Evolutionary conservation across 2,888 invertebrate genomes (phyloP), one percentile per base, ranked within the genome.

Genomic region (Brachyptera risi): DNA sequence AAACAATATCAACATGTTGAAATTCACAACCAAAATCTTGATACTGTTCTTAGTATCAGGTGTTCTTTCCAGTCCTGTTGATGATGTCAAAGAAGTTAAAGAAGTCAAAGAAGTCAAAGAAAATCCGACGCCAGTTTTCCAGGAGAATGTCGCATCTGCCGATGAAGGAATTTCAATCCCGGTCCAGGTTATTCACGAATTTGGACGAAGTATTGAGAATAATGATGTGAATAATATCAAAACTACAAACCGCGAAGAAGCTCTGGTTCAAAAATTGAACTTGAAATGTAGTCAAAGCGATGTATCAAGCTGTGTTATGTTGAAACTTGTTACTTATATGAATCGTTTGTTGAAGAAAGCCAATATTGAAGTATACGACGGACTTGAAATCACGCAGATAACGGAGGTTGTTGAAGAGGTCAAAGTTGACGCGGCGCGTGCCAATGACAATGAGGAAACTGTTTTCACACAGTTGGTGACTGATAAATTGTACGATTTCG

Each of bases 241-340:
- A 15, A 58, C 47, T 5, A 26, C 50, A 11, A 19, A 61, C 11
- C 51, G 56, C 2, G 92, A 92, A 75, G 89, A 89, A 67, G 81
- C 84, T 21, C 79, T 92, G 11, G 78, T 90, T 67, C 82, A 85
- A 49, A 90, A 90, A 68, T 76, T 92, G 38, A 90, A 88, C 71
- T 78, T 80, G 67, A 90, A 90, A 79, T 92, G 92, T 72, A 81
- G 85, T 3, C 84, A 87, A 67, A 81, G 86, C 58, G 91, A 92
- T 69, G 83, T 88, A 49, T 87, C 88, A 37, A 87, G 91, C 7
- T 92, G 92, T 73, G 86, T 90, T 71, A 90, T 91, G 80, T 79
- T 90, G 19, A 92, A 91, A 74, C 74, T 91, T 68, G 86, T 91
- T 38, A 86, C 88, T 17, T 91, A 90, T 73, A 88, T 91, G 76